Evolutionary conservation across 1,140 invertebrate genomes (phyloP).

Genomic region (Tetranychus urticae): DNA sequence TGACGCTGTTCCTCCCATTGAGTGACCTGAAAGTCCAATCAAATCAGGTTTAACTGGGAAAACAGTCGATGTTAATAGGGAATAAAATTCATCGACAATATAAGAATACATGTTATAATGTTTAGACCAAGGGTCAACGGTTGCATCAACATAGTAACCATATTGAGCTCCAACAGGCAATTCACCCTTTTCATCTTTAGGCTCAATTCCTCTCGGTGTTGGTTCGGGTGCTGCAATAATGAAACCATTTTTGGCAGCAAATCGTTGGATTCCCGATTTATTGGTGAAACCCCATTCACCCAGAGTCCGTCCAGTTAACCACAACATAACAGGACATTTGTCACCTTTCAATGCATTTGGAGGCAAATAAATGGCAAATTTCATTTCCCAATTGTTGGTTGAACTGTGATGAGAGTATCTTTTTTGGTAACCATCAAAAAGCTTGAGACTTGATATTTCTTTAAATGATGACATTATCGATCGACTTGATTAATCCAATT

Average conservation of each 20-base stretch:
- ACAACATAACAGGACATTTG: background rate
- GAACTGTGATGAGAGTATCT: background rate
- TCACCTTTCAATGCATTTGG: background rate
- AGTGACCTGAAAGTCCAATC: background rate
- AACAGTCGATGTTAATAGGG: background rate
- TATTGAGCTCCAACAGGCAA: background rate
- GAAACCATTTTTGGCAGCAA: background rate
- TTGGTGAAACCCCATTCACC: background rate
- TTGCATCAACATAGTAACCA: background rate
- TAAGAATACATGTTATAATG: background rate
- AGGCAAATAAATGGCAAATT: background rate
- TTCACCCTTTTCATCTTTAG: background rate
- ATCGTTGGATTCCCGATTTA: conserved; percentile 1
- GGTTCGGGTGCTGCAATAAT: background rate
- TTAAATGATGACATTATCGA: background rate
- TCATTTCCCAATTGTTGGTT: background rate
- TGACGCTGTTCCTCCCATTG: background rate
- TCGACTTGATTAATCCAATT: no score
- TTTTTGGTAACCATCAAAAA: background rate
- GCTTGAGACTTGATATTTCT: background rate
- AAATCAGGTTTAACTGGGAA: background rate
- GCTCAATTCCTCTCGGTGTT: background rate
- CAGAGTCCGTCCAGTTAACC: background rate
- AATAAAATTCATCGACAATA: background rate
- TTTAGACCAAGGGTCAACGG: background rate